A percentile compares a stretch with the other conserved stretches of the same genome.
phyloP scores from a whole-genome alignment of 1,140 invertebrate genomes.

The Pantala flavescens region DNA sequence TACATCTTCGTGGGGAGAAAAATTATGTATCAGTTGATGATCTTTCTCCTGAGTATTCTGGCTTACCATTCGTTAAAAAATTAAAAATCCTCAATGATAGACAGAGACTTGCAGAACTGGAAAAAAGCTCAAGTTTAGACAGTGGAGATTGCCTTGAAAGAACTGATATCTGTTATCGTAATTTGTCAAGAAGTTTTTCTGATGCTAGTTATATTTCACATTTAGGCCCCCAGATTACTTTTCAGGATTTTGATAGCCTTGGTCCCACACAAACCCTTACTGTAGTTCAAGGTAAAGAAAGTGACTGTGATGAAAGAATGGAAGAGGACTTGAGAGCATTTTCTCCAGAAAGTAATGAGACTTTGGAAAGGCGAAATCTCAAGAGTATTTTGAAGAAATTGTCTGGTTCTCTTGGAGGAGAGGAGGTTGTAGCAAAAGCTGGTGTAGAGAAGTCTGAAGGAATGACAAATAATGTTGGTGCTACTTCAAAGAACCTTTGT shows the following conservation, averaged over 20 bases:
- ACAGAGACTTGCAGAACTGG: slow-evolving; percentile 70
- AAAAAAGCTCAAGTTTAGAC: slow-evolving; percentile 70
- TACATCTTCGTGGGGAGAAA: slow-evolving; percentile 37
- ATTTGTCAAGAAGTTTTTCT: slow-evolving; percentile 50
- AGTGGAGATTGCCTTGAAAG: slow-evolving; percentile 36
- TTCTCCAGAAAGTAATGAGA: slow-evolving; percentile 70
- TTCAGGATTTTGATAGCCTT: not conserved
- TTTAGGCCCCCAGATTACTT: not conserved
- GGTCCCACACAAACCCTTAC: not conserved
- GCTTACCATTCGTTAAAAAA: slow-evolving; percentile 78
- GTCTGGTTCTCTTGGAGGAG: slow-evolving; percentile 33
- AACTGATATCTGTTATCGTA: slow-evolving; percentile 30
- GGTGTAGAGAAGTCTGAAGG: slow-evolving; percentile 2
- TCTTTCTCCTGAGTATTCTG: slow-evolving; percentile 74
- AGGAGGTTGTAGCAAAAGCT: not conserved
- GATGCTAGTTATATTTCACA: slow-evolving; percentile 39
- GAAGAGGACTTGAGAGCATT: slow-evolving; percentile 19
- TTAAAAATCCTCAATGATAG: slow-evolving; percentile 77
- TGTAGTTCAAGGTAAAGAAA: not conserved
- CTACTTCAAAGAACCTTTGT: slow-evolving; percentile 19
- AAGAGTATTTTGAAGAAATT: slow-evolving; percentile 78
- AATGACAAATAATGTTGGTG: not conserved
- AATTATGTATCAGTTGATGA: slow-evolving; percentile 72
- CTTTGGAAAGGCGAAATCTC: slow-evolving; percentile 62
- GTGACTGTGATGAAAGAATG: not conserved